Evolutionary conservation across 2,888 invertebrate genomes (phyloP), one percentile per base, ranked within the genome.

Genomic region (Sussaba pulchella): DNA sequence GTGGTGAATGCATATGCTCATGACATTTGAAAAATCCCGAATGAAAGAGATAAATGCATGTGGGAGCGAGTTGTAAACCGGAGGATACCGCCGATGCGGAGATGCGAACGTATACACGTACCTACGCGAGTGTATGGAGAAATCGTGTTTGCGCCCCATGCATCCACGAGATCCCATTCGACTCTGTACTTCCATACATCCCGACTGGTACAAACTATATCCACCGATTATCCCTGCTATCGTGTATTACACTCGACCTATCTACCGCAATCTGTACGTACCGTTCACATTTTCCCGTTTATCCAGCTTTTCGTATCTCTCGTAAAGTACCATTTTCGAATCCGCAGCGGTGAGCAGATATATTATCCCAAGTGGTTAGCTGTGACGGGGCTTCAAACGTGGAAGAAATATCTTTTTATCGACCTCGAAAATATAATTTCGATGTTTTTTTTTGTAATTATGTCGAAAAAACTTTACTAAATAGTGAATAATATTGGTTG

Each of bases 141-240:
- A 66, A 24, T 12, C 24, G 26, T 52, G 24, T 45, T 2, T n/a
- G 26, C 14, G 14, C 14, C 14, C 10, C 4, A n/a, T 63, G 26
- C 21, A 2, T 9, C n/a, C 5, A n/a, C 36, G 47, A 17, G 45
- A 66, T 59, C 36, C 17, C 31, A 59, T 59, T 12, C 31, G 47
- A 31, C 24, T 43, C 17, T 21, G n/a, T 52, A 10, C 17, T 39
- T 14, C 36, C 41, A 24, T 54, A 50, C 24, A 72, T 72, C 9
- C 21, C 36, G 8, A 39, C 47, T 39, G 39, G n/a, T 66, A 66
- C 54, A 66, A 59, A 24, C 63, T 45, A 21, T 39, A 50, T 57
- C 45, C 57, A 10, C 36, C 47, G 57, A 74, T 74, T 74, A 74
- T 66, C 39, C 39, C 10, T 43, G 45, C 54, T 41, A 54, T 74